These are phyloP conservation scores for Lepidotrigona ventralis DNA, from an alignment of 1,140 invertebrate genomes.

Conservation along the genomic window DNA sequence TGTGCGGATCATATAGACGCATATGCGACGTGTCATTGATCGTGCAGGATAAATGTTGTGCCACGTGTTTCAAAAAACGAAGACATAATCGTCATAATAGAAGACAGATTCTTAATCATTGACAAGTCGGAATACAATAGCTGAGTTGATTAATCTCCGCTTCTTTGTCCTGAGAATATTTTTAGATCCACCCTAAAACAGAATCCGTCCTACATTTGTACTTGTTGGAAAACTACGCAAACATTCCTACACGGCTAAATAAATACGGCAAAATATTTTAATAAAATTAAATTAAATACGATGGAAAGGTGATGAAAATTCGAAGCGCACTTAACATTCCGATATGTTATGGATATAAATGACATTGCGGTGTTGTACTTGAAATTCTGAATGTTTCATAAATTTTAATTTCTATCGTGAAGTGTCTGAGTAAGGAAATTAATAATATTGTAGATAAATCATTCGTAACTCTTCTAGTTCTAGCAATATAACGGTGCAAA, in stretches of 20 bases:
- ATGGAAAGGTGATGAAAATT: background rate
- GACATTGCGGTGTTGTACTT: background rate
- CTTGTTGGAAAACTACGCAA: background rate
- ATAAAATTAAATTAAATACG: background rate
- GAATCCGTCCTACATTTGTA: constrained; percentile 17
- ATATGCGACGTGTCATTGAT: constrained; percentile 71
- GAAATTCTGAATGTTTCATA: background rate
- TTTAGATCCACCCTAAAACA: background rate
- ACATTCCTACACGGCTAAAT: background rate
- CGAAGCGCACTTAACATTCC: constrained; percentile 1
- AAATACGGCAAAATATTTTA: background rate
- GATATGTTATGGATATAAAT: background rate
- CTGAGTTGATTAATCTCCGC: too few relatives aligned
- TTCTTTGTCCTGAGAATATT: background rate
- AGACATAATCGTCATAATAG: constrained; percentile 70
- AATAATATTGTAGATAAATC: background rate
- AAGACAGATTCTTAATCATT: constrained; percentile 57
- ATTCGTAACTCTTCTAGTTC: background rate
- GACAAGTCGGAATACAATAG: constrained; percentile 4
- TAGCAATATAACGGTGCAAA: constrained; percentile 20
- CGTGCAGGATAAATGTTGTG: constrained; percentile 72
- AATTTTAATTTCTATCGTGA: background rate
- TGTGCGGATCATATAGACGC: constrained; percentile 66
- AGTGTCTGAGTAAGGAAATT: background rate
- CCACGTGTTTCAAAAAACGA: constrained; percentile 69